These are phyloP conservation scores for Drymodes brunneopygia DNA, from an alignment of 2,113 vertebrate genomes.

Conservation along the genomic window DNA sequence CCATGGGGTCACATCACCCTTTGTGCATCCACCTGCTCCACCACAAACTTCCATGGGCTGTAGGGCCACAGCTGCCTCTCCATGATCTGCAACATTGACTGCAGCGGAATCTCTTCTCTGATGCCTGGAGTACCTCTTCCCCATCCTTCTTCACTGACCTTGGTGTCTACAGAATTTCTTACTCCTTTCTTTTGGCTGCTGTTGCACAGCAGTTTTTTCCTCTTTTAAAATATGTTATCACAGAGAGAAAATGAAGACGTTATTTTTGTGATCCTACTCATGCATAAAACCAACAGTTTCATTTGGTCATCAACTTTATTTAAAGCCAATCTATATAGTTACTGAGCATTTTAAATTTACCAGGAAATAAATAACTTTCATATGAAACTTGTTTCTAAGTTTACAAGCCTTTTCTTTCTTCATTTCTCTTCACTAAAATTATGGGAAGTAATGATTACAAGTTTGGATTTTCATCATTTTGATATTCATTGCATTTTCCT, in stretches of 20 bases:
- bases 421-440: not conserved
- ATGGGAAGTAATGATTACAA: not conserved
- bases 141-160: not conserved
- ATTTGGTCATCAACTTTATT: not conserved
- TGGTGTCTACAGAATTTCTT: not conserved
- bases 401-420: not conserved
- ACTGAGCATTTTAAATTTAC: not conserved
- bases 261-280: not conserved
- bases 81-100: rapidly evolving
- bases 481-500: not conserved
- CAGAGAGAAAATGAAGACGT: not conserved
- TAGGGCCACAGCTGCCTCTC: not conserved
- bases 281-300: not conserved
- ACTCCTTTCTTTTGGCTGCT: not conserved
- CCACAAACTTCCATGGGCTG: no score
- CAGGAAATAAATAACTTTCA: not conserved
- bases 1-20: rapidly evolving
- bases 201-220: not conserved
- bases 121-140: not conserved
- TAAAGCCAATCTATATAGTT: not conserved
- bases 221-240: not conserved
- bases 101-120: rapidly evolving
- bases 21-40: not conserved
- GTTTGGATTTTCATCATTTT: not conserved
- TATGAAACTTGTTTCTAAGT: not conserved